Evolutionary conservation across 2,797 vertebrate species (phyloP).

Genomic region (Chelmon rostratus): DNA sequence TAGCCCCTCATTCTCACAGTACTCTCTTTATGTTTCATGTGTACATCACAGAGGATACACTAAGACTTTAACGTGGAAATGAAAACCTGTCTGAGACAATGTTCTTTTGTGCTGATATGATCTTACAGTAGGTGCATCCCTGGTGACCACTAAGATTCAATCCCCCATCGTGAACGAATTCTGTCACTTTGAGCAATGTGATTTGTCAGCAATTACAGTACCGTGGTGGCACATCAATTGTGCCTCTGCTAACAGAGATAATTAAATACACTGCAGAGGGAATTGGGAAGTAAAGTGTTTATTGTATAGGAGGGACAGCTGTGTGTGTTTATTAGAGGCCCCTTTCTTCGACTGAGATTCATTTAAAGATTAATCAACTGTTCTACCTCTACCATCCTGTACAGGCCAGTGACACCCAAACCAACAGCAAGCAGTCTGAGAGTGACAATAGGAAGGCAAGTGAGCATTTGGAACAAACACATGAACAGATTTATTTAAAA

Average conservation of each 20-base stretch:
- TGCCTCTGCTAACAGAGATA: conserved; percentile 59
- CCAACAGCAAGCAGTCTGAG: neutral
- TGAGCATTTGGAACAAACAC: too few species aligned
- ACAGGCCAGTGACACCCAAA: neutral
- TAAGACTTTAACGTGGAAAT: neutral
- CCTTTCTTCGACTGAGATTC: conserved; percentile 26
- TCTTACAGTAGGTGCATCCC: conserved; percentile 28
- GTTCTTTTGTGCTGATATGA: conserved; percentile 42
- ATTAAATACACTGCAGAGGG: conserved; percentile 64
- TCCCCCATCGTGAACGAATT: conserved; percentile 38
- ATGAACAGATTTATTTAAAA: neutral
- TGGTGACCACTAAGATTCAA: conserved; percentile 42
- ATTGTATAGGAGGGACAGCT: conserved; percentile 41
- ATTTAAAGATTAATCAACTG: conserved; percentile 25
- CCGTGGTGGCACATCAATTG: conserved; percentile 46
- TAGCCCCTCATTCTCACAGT: neutral
- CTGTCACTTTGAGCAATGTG: conserved; percentile 49
- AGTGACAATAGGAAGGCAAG: neutral
- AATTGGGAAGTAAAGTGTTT: conserved; percentile 40
- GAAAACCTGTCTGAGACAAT: neutral
- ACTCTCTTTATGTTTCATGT: neutral
- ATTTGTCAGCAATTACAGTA: conserved; percentile 61
- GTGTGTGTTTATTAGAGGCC: conserved; percentile 34
- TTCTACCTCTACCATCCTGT: neutral
- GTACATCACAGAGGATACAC: neutral